phyloP scores from a whole-genome alignment of 2,888 invertebrate species.

The Endotricha flammealis region DNA sequence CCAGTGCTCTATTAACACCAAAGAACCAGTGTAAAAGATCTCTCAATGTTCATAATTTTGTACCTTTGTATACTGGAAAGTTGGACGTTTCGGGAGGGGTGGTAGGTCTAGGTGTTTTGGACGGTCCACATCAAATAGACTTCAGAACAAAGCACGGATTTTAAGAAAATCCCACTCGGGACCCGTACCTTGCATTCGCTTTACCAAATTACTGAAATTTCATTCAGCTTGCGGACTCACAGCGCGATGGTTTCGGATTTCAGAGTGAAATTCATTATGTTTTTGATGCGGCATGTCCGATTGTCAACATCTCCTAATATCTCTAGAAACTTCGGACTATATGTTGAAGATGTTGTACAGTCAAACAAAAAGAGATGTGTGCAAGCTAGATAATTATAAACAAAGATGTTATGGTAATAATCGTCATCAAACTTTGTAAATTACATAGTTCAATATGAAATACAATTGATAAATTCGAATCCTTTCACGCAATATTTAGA shows the following conservation, averaged over 20 bases:
- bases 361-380: too few species aligned
- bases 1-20: slow-evolving; percentile 33
- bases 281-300: slow-evolving; percentile 31
- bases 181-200: slow-evolving; percentile 73
- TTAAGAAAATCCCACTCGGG: slow-evolving; percentile 70
- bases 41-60: slow-evolving; percentile 20
- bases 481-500: too few species aligned
- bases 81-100: slow-evolving; percentile 13
- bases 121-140: slow-evolving; percentile 48
- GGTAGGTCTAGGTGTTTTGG: slow-evolving; percentile 33
- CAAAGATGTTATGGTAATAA: too few species aligned
- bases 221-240: slow-evolving; percentile 69
- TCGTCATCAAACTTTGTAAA: too few species aligned
- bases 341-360: too few species aligned
- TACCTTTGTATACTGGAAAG: slow-evolving; percentile 8
- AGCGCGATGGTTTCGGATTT: slow-evolving; percentile 30
- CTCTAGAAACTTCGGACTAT: too few species aligned
- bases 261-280: slow-evolving; percentile 10
- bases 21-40: slow-evolving; percentile 43
- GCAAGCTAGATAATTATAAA: too few species aligned
- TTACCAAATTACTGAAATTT: slow-evolving; percentile 76
- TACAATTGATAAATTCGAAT: too few species aligned
- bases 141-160: slow-evolving; percentile 70
- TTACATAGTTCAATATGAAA: too few species aligned
- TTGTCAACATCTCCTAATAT: too few species aligned